These are phyloP conservation scores for Centropyge bicolor DNA, from an alignment of 2,797 vertebrate species.

Conservation along the genomic window DNA sequence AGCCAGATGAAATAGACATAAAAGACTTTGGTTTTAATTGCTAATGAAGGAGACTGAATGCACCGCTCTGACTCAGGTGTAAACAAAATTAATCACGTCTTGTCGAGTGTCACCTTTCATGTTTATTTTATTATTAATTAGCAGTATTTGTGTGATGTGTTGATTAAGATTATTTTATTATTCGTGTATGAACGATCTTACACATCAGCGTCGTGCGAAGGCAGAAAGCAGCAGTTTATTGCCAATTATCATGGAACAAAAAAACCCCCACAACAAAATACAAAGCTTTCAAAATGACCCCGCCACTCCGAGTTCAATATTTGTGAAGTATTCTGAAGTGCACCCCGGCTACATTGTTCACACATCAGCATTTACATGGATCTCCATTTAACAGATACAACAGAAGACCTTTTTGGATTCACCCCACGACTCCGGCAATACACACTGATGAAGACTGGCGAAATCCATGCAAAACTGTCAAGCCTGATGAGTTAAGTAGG, in stretches of 20 bases:
- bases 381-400: constrained; percentile 24
- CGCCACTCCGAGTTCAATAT: not conserved
- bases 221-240: not conserved
- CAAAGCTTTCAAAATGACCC: constrained; percentile 9
- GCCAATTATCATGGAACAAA: not conserved
- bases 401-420: constrained; percentile 26
- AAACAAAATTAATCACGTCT: not conserved
- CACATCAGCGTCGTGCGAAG: not conserved
- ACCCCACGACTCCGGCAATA: not conserved
- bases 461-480: constrained; percentile 56
- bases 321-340: constrained; percentile 6
- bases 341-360: constrained; percentile 6
- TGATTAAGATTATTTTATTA: not conserved
- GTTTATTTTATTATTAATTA: not conserved
- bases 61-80: not conserved
- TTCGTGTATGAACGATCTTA: not conserved
- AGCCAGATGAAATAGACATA: not conserved
- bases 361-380: constrained; percentile 23
- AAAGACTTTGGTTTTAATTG: not conserved
- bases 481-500: constrained; percentile 64
- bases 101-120: not conserved
- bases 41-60: not conserved
- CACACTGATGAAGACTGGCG: constrained; percentile 35
- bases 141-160: not conserved
- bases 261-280: no score